A percentile compares a stretch with the other conserved stretches of the same genome.
phyloP scores from a whole-genome alignment of 2,797 vertebrate genomes.

The Apogon talboti region DNA sequence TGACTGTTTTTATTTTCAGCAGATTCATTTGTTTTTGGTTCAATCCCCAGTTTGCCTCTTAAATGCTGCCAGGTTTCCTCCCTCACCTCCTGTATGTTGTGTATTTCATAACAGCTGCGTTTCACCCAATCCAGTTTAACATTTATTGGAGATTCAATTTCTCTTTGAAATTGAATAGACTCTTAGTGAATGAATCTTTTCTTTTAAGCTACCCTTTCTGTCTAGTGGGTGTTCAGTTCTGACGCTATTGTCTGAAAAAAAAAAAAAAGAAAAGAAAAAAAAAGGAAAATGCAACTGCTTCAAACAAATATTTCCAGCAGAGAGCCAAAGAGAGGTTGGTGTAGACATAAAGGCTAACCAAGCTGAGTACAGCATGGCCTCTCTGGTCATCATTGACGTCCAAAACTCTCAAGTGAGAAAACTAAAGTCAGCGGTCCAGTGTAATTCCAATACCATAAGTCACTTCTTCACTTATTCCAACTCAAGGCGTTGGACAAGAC shows the following conservation, averaged over 20 bases:
- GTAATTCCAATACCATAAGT: slow-evolving; percentile 49
- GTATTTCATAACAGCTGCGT: slow-evolving; percentile 19
- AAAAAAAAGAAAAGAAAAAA: slow-evolving; percentile 3
- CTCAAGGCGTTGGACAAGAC: slow-evolving; percentile 23
- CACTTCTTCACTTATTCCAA: slow-evolving; percentile 49
- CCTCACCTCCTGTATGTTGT: neutral
- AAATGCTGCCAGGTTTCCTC: slow-evolving; percentile 41
- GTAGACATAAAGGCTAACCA: slow-evolving; percentile 30
- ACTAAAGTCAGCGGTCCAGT: slow-evolving; percentile 52
- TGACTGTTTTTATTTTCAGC: slow-evolving; percentile 17
- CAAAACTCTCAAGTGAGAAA: slow-evolving; percentile 49
- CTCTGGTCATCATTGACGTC: slow-evolving; percentile 17
- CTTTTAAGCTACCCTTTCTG: neutral
- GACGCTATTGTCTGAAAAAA: neutral
- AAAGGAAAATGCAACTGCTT: slow-evolving; percentile 14
- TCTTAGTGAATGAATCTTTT: neutral
- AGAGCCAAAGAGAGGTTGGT: slow-evolving; percentile 15
- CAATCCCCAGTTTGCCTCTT: slow-evolving; percentile 38
- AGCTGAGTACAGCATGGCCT: slow-evolving; percentile 23
- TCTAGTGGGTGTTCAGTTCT: slow-evolving; percentile 2
- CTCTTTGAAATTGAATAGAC: slow-evolving; percentile 1
- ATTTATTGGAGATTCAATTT: neutral
- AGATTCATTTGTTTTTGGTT: neutral
- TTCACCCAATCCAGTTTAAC: no score
- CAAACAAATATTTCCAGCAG: slow-evolving; percentile 17